Conservation (phyloP, 2,113 vertebrate genomes). For the Blennius ocellaris region DNA sequence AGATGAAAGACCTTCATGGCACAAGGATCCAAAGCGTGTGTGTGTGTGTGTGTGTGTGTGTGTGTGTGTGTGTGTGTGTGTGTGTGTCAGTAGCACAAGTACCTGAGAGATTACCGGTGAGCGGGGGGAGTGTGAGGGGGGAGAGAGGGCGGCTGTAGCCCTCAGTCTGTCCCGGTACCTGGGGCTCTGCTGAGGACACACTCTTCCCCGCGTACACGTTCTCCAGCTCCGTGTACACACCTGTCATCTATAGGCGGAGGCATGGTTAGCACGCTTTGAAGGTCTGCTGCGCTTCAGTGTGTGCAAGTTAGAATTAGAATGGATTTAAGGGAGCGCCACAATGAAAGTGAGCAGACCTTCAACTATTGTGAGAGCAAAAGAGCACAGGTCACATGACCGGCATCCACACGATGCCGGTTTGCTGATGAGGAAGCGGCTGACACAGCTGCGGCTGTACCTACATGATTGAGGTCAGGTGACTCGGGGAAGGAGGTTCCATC, state of each 20-base stretch:
- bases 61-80: slow-evolving; percentile 1
- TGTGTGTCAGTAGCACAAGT: slow-evolving; percentile 28
- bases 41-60: background rate
- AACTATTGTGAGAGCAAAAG: slow-evolving; percentile 54
- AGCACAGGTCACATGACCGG: slow-evolving; percentile 54
- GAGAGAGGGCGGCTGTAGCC: slow-evolving; percentile 83
- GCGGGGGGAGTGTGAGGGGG: slow-evolving; percentile 81
- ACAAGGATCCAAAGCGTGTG: slow-evolving; percentile 20
- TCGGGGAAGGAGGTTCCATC: slow-evolving; percentile 97
- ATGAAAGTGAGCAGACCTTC: slow-evolving; percentile 52
- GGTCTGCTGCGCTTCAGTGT: slow-evolving; percentile 27
- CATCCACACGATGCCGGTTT: slow-evolving; percentile 37
- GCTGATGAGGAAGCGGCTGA: slow-evolving; percentile 37
- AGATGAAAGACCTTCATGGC: background rate
- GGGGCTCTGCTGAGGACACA: slow-evolving; percentile 82
- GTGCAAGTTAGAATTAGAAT: no score
- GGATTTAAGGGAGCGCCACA: background rate
- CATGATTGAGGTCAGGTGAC: slow-evolving; percentile 96
- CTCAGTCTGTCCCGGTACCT: slow-evolving; percentile 79
- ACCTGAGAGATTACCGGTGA: slow-evolving; percentile 76
- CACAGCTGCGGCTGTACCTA: slow-evolving; percentile 80
- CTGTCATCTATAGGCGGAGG: slow-evolving; percentile 91
- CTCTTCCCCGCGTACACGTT: slow-evolving; percentile 88
- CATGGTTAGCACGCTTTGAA: slow-evolving; percentile 76
- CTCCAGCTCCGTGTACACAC: slow-evolving; percentile 94